phyloP scores from a whole-genome alignment of 2,113 vertebrate species.

The Arenaria interpres region DNA sequence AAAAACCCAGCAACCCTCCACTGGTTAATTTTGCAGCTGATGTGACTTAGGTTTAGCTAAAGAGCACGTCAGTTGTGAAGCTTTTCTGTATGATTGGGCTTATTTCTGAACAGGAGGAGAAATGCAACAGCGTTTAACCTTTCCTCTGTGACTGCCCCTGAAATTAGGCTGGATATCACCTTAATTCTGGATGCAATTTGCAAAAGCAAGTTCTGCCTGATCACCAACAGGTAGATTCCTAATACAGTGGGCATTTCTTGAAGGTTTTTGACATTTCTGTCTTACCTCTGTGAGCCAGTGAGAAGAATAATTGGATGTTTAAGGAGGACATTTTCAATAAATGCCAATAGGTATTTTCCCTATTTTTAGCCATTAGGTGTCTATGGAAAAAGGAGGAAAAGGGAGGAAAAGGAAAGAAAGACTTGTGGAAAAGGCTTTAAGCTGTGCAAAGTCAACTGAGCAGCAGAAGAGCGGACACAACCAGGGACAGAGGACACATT shows the following conservation, averaged over 20 bases:
- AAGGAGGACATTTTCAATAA: neutral
- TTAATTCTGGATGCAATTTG: neutral
- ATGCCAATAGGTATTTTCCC: neutral
- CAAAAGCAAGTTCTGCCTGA: neutral
- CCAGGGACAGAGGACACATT: neutral
- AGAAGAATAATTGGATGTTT: neutral
- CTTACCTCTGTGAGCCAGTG: neutral
- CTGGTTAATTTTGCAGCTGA: neutral
- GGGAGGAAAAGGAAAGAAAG: neutral
- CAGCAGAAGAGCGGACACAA: neutral
- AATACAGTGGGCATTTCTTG: neutral
- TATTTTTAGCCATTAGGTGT: neutral
- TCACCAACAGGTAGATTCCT: neutral
- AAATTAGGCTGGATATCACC: neutral
- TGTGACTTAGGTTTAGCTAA: neutral
- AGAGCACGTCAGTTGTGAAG: neutral
- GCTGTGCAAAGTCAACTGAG: neutral
- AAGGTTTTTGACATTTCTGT: neutral
- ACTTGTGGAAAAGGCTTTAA: neutral
- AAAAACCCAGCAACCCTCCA: neutral
- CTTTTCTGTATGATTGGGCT: neutral
- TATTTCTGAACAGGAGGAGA: neutral
- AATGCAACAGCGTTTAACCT: neutral
- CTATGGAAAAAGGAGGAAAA: neutral
- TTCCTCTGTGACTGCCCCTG: neutral